Conservation (phyloP, 1,140 invertebrate species). For the Lucilia sericata region DNA sequence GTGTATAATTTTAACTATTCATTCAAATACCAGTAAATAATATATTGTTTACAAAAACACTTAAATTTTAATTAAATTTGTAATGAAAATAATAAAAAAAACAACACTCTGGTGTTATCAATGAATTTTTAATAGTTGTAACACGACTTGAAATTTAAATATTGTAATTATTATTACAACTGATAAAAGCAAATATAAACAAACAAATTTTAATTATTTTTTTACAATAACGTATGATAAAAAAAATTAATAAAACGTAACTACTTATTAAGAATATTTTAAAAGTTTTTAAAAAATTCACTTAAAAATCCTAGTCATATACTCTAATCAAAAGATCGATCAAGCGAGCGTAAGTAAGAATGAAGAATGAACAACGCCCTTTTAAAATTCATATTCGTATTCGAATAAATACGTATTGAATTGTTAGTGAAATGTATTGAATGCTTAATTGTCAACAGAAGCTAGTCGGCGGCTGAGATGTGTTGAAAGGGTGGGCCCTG, state of each 20-base stretch:
- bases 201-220: not conserved
- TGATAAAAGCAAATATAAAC: not conserved
- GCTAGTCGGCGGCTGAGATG: no score
- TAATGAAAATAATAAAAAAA: no score
- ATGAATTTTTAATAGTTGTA: slow-evolving; percentile 25
- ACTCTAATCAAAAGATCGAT: not conserved
- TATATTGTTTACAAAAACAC: no score
- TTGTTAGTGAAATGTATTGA: no score
- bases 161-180: not conserved
- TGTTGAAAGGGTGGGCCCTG: no score
- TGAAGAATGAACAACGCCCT: not conserved
- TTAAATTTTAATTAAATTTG: no score
- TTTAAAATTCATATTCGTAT: not conserved
- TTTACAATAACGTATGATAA: no score
- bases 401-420: no score
- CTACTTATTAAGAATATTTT: not conserved
- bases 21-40: no score
- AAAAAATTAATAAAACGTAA: not conserved
- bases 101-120: not conserved
- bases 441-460: no score
- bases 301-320: not conserved
- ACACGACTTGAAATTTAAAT: slow-evolving; percentile 29
- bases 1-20: no score
- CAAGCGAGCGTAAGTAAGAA: not conserved
- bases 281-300: not conserved